Base-by-base conservation (phyloP, 1,140 invertebrate species). In the Hylaeus volcanicus region DNA sequence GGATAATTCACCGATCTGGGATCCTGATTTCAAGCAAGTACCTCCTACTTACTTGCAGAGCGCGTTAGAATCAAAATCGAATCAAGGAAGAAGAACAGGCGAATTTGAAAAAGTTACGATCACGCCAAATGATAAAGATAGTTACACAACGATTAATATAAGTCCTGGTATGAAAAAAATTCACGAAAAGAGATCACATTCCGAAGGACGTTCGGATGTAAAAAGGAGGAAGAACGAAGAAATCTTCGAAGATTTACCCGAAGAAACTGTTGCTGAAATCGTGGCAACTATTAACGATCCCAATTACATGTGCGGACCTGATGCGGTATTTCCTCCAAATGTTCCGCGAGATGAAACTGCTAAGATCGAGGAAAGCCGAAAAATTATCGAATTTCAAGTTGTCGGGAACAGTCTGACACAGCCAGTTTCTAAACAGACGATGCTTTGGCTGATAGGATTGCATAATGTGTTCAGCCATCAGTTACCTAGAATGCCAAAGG, bases 391-490 rank as follows among this genome's bases (percentile, higher is more conserved):
- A 89, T 98, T 99, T 91, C 97, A 99, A 87, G 96, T 99, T 1
- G 96, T 99, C 72, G 97, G 97, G 0, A 99, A 99, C 94, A 98
- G 98, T 48, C 94, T 99, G 5, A 97, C 97, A 0, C 95, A 97
- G 81, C 95, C 96, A 14, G 98, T 98, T 2, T 95, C 96, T 66
- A 97, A 98, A 86, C 97, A 98, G 92, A 98, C 97, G 0, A 97
- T 98, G 95, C 93, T 98, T 3, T 98, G 98, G 98, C 94, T 99
- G 3, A 96, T 99, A 80, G 97, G 98, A 70, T 94, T 99, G 0
- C 98, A 99, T 91, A 98, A 98, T 93, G 97, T 99, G 0, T 99
- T 99, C 92, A 98, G 98, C 15, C 97, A 98, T 89, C 99, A 99
- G 89, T 93, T 99, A 71, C 98, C 99, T 0, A 95, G 97, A 92